Conservation (phyloP, 2,113 vertebrate genomes). For the Dasyurus viverrinus region DNA sequence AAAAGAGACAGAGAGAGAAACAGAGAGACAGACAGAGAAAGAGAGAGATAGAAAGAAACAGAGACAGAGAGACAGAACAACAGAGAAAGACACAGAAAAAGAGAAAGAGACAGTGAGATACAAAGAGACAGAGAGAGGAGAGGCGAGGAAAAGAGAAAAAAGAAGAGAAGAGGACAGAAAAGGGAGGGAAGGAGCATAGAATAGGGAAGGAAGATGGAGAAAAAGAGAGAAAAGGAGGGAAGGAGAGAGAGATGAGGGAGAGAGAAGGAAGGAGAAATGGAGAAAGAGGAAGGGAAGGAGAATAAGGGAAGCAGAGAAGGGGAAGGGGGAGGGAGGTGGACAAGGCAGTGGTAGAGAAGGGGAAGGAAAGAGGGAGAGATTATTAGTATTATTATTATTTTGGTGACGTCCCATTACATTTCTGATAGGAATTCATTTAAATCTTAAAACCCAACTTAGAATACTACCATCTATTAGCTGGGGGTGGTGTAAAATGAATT, state of each 20-base stretch:
- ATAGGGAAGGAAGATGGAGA: background rate
- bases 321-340: background rate
- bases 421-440: conserved; percentile 73
- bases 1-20: background rate
- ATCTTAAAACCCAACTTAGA: conserved; percentile 73
- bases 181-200: background rate
- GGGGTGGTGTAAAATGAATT: conserved; percentile 76
- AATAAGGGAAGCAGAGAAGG: background rate
- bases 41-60: background rate
- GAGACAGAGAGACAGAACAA: background rate
- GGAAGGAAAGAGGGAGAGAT: background rate
- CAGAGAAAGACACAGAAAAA: conserved; percentile 5
- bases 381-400: background rate
- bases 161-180: background rate
- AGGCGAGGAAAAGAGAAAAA: background rate
- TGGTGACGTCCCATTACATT: background rate
- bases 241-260: background rate
- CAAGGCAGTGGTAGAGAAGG: background rate
- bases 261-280: background rate
- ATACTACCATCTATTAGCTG: conserved; percentile 77
- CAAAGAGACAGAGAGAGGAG: too few relatives aligned
- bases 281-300: background rate
- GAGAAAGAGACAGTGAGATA: background rate
- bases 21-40: background rate
- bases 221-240: conserved; percentile 4